A percentile compares a stretch with the other conserved stretches of the same genome.
phyloP scores from a whole-genome alignment of 2,113 vertebrate genomes.

The Cyprinodon brontotheroides region DNA sequence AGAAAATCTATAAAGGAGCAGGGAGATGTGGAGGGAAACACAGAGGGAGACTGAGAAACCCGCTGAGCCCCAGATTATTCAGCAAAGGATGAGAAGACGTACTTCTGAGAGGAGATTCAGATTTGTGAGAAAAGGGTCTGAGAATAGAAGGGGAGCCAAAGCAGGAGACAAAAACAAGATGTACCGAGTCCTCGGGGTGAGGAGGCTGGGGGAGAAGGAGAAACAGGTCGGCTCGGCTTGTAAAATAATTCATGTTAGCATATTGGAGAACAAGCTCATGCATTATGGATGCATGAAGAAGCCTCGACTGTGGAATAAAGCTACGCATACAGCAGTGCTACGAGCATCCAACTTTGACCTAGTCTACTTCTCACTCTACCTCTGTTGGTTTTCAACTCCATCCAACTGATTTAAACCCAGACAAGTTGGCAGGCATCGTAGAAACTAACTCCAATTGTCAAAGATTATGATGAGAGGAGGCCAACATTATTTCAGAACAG shows the following conservation, averaged over 20 bases:
- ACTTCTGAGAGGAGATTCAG: conserved; percentile 22
- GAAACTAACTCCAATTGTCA: conserved; percentile 34
- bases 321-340: conserved; percentile 28
- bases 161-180: conserved; percentile 20
- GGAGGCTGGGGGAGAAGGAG: background rate
- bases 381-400: background rate
- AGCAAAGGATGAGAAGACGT: conserved; percentile 24
- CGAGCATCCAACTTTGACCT: conserved; percentile 1
- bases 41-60: conserved; percentile 29
- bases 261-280: conserved; percentile 59
- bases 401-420: conserved; percentile 9
- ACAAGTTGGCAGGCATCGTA: conserved; percentile 51
- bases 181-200: background rate
- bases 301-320: conserved; percentile 11
- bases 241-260: conserved; percentile 68
- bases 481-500: background rate
- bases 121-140: conserved; percentile 20
- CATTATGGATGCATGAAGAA: conserved; percentile 58
- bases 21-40: conserved; percentile 18
- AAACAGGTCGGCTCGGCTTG: conserved; percentile 32
- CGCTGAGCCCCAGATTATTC: conserved; percentile 54
- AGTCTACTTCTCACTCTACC: background rate
- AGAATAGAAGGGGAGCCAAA: conserved; percentile 28
- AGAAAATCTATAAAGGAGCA: conserved; percentile 38
- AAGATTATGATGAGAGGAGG: conserved; percentile 5